Evolutionary conservation across 2,113 vertebrate genomes (phyloP).

Genomic region (Tympanuchus pallidicinctus): DNA sequence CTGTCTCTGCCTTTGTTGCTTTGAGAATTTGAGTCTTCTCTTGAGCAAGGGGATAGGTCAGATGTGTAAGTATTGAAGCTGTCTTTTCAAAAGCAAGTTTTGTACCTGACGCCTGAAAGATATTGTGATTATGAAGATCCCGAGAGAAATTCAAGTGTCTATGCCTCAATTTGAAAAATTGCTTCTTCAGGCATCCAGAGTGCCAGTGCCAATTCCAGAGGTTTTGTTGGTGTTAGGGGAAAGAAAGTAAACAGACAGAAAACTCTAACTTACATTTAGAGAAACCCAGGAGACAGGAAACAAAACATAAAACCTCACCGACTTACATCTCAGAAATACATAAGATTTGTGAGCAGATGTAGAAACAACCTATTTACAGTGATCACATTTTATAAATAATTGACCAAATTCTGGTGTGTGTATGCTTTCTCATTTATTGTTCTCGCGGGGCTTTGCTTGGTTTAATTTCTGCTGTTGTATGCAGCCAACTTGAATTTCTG

Average conservation of each 20-base stretch:
- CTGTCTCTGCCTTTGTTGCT: neutral
- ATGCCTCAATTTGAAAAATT: constrained; percentile 29
- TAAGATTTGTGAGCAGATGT: neutral
- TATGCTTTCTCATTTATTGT: constrained; percentile 10
- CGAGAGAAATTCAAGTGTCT: constrained; percentile 35
- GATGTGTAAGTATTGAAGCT: neutral
- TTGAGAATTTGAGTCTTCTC: neutral
- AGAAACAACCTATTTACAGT: constrained; percentile 51
- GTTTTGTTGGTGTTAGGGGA: constrained; percentile 17
- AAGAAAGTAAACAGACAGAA: neutral
- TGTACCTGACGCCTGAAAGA: constrained; percentile 21
- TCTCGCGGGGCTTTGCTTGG: neutral
- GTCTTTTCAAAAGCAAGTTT: neutral
- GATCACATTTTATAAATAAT: constrained; percentile 53
- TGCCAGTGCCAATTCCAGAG: constrained; percentile 21
- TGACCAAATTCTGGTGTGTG: neutral
- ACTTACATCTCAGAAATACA: neutral
- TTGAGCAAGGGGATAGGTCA: neutral
- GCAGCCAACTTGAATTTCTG: neutral
- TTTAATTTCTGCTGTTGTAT: neutral
- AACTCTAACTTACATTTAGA: neutral
- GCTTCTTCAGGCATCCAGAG: constrained; percentile 12
- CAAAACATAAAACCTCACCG: neutral
- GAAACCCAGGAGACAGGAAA: neutral
- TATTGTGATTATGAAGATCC: constrained; percentile 1